Base-by-base conservation (phyloP, 2,888 invertebrate genomes). In the Nomada ferruginata region DNA sequence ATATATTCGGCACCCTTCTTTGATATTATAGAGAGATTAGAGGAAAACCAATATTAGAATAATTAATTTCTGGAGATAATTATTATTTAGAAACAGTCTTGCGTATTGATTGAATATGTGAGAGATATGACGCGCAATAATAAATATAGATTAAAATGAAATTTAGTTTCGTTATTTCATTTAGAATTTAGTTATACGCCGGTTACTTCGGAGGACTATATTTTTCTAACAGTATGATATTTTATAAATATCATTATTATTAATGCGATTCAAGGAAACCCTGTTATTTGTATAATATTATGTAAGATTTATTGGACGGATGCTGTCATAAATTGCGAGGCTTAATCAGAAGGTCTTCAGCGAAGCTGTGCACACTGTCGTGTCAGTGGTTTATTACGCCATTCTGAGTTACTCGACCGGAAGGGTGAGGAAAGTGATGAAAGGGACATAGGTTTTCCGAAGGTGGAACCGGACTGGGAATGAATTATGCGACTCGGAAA, bases 401-500 rank as follows among this genome's bases (percentile, higher is more conserved):
- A 18, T 47, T 65, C 11, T 20, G n/a, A 9, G 29, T 18, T 23
- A 68, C 63, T 29, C 44, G 36, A 11, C 26, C 57, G 52, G 59
- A 47, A 9, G 23, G 13, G n/a, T 15, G 13, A 15, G n/a, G 53
- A 26, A 57, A 55, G 57, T 59, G 66, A 66, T 66, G 70, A 70
- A 66, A 73, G 57, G 66, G 57, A 44, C 77, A 57, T 47, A 57
- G 64, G 68, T 76, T 55, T 59, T 57, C 23, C 70, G 29, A 66
- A 55, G 70, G 63, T 44, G 64, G 82, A 66, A 52, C 66, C 65
- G 10, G 65, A 61, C 57, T 18, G 63, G 36, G 81, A 89, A 91
- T 90, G 87, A 90, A 88, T 91, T 88, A 90, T 77, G 82, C 63
- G 79, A 47, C 26, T 72, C 85, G 85, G 85, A 91, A 89, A 89